Evolutionary conservation across 2,113 vertebrate species (phyloP).

Genomic region (Antigone vipio): DNA sequence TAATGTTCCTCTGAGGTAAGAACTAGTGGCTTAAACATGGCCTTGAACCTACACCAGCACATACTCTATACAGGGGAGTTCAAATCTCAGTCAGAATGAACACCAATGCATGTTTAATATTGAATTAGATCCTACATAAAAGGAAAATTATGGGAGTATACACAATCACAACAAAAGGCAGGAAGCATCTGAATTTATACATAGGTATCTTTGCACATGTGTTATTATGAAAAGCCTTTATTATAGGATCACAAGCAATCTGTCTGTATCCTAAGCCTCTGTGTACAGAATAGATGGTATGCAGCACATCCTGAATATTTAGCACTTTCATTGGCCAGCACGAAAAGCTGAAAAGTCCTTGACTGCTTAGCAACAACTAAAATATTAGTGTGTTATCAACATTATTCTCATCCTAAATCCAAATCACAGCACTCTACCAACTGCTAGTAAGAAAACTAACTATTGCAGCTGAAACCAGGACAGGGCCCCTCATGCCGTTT

Average conservation of each 20-base stretch:
- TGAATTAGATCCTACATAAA: neutral
- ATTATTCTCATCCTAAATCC: too few relatives aligned
- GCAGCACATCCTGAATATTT: neutral
- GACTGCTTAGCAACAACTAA: too few relatives aligned
- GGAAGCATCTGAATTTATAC: neutral
- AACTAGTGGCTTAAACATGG: neutral
- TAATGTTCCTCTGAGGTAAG: neutral
- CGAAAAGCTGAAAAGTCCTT: too few relatives aligned
- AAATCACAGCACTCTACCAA: too few relatives aligned
- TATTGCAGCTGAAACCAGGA: too few relatives aligned
- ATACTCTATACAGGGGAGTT: neutral
- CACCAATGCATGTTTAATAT: neutral
- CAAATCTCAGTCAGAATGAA: neutral
- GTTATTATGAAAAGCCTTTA: neutral
- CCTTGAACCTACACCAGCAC: neutral
- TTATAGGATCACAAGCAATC: neutral
- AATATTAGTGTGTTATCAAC: too few relatives aligned
- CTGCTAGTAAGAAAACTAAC: too few relatives aligned
- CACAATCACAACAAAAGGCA: neutral
- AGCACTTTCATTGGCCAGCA: neutral
- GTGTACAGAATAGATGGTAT: neutral
- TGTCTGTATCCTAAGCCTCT: neutral
- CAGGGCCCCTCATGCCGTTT: neutral
- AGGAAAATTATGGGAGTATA: neutral
- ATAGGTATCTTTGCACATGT: neutral